phyloP scores from a whole-genome alignment of 92 coral and sea anemone species.

The Ricordea florida region DNA sequence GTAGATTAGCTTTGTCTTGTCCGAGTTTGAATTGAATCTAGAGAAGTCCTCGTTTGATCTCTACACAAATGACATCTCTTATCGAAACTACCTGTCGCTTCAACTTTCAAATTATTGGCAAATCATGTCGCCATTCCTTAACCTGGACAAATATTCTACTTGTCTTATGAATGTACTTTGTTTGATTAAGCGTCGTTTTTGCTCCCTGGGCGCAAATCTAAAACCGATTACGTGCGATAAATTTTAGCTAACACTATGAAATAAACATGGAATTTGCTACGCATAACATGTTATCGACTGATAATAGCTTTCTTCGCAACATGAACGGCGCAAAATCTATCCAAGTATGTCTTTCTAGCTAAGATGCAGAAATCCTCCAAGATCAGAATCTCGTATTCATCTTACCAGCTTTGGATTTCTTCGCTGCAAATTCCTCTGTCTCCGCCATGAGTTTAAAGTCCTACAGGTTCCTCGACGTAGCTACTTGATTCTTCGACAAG shows the following conservation, averaged over 20 bases:
- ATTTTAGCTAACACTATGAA: neutral
- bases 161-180: slow-evolving; percentile 4
- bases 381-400: neutral
- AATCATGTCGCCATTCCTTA: no score
- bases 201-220: neutral
- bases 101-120: no score
- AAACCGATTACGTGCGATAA: neutral
- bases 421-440: neutral
- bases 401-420: slow-evolving; percentile 9
- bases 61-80: neutral
- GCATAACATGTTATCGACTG: no score
- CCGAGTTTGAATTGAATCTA: neutral
- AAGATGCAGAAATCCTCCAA: neutral
- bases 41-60: slow-evolving; percentile 9
- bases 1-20: slow-evolving; percentile 19
- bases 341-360: neutral
- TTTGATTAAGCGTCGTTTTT: slow-evolving; percentile 13
- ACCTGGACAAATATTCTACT: neutral
- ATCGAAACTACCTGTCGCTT: no score
- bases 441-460: slow-evolving; percentile 16
- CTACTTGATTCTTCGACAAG: no score
- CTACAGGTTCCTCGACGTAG: no score
- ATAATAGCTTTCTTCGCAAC: no score
- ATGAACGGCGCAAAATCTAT: neutral
- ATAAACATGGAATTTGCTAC: no score